Evolutionary conservation across 2,888 invertebrate genomes (phyloP).

Genomic region (Xanthia icteritia): DNA sequence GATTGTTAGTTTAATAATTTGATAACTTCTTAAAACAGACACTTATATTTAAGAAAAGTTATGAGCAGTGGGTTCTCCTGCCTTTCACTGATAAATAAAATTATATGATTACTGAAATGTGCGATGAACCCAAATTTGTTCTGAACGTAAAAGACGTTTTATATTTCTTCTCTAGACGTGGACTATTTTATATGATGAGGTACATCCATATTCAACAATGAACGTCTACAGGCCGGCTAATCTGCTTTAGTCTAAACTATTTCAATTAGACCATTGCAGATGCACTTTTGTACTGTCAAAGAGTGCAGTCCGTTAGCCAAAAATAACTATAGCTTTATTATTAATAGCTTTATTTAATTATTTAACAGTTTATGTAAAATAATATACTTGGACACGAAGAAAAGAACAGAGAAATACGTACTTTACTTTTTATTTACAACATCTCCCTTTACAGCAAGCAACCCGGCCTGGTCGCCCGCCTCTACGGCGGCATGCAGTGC

Average conservation of each 20-base stretch:
- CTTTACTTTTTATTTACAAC: background rate
- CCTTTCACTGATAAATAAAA: background rate
- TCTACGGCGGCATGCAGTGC: constrained; percentile 98
- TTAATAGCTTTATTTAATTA: background rate
- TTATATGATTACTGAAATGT: background rate
- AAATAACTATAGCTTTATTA: background rate
- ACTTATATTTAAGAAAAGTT: background rate
- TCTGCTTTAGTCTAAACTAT: background rate
- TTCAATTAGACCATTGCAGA: background rate
- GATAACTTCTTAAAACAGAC: background rate
- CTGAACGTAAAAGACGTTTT: background rate
- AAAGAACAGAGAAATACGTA: no score
- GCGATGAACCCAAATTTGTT: background rate
- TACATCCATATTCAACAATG: background rate
- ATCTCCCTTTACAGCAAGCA: constrained; percentile 90
- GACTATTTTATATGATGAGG: background rate
- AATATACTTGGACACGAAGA: background rate
- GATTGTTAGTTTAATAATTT: background rate
- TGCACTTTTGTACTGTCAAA: background rate
- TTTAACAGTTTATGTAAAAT: background rate
- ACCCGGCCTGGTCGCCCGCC: constrained; percentile 91
- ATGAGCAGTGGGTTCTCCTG: background rate
- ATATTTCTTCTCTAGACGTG: background rate
- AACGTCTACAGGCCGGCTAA: background rate
- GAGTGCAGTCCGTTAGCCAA: background rate